These are phyloP conservation scores for Hydrolagus affinis DNA, from an alignment of 2,113 vertebrate species.

Conservation along the genomic window DNA sequence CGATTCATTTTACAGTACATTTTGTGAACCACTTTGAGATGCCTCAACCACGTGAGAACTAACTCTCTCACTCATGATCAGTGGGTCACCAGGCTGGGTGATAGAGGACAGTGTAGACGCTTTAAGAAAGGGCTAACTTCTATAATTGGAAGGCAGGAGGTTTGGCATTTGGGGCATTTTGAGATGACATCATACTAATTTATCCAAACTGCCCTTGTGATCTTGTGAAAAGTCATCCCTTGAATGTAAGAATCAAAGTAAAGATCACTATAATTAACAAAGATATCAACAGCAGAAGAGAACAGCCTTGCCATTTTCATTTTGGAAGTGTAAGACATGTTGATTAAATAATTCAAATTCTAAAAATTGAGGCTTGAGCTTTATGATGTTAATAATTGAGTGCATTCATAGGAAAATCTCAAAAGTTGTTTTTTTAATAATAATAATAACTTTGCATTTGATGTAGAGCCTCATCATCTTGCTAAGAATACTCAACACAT, in stretches of 20 bases:
- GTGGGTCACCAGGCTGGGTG: too few relatives aligned
- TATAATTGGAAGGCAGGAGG: neutral
- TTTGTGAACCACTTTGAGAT: neutral
- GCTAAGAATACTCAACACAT: too few relatives aligned
- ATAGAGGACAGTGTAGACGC: too few relatives aligned
- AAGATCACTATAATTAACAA: neutral
- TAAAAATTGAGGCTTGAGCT: too few relatives aligned
- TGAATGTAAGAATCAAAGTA: slow-evolving; percentile 9
- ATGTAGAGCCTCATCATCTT: too few relatives aligned
- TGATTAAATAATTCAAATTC: neutral
- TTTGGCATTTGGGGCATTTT: neutral
- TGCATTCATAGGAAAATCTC: too few relatives aligned
- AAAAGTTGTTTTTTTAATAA: too few relatives aligned
- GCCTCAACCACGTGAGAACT: too few relatives aligned
- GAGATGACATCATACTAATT: neutral
- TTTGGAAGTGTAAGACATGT: neutral
- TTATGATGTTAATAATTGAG: too few relatives aligned
- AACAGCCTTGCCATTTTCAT: neutral
- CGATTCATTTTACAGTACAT: neutral
- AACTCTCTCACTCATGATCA: too few relatives aligned
- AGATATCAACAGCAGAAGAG: neutral
- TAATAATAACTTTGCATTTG: too few relatives aligned
- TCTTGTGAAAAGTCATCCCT: neutral
- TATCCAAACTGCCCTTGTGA: neutral
- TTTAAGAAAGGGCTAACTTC: neutral